phyloP scores from a whole-genome alignment of 2,888 invertebrate genomes.

The Amphiduros pacificus region DNA sequence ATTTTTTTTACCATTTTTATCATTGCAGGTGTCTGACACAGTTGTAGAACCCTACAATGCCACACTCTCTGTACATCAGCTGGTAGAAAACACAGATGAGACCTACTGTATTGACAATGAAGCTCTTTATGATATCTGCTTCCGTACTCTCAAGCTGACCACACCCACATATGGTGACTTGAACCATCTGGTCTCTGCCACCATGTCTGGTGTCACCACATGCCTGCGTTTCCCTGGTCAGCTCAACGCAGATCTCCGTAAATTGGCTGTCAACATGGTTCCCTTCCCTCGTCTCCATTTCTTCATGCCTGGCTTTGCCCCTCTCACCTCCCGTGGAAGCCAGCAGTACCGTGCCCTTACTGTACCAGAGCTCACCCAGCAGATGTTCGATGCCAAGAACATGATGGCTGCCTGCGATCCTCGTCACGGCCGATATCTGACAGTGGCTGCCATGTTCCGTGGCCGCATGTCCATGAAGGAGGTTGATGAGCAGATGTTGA shows the following conservation, averaged over 20 bases:
- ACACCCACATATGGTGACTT: slow-evolving; percentile 15
- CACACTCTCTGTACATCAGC: slow-evolving; percentile 38
- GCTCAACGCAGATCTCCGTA: slow-evolving; percentile 12
- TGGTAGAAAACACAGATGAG: slow-evolving; percentile 65
- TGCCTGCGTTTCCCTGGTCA: slow-evolving; percentile 17
- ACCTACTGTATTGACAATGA: slow-evolving; percentile 37
- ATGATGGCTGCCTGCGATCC: slow-evolving; percentile 19
- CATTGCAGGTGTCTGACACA: slow-evolving; percentile 67
- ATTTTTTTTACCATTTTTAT: background rate
- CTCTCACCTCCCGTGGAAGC: slow-evolving; percentile 14
- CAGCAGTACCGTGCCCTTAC: slow-evolving; percentile 17
- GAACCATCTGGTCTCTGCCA: slow-evolving; percentile 16
- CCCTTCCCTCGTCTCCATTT: slow-evolving; percentile 88
- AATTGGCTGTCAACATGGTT: slow-evolving; percentile 51
- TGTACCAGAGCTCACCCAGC: slow-evolving; percentile 16
- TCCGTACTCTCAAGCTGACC: slow-evolving; percentile 16
- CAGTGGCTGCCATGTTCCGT: slow-evolving; percentile 37
- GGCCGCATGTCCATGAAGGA: slow-evolving; percentile 58
- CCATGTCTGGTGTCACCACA: slow-evolving; percentile 16
- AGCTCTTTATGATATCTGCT: slow-evolving; percentile 17
- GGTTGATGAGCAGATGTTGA: slow-evolving; percentile 32
- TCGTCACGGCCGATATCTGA: slow-evolving; percentile 12
- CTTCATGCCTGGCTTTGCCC: slow-evolving; percentile 70
- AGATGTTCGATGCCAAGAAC: slow-evolving; percentile 21
- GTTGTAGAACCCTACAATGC: slow-evolving; percentile 67